A percentile compares a stretch with the other conserved stretches of the same genome.
phyloP scores from a whole-genome alignment of 2,113 vertebrate genomes.

The Atrichornis clamosus region DNA sequence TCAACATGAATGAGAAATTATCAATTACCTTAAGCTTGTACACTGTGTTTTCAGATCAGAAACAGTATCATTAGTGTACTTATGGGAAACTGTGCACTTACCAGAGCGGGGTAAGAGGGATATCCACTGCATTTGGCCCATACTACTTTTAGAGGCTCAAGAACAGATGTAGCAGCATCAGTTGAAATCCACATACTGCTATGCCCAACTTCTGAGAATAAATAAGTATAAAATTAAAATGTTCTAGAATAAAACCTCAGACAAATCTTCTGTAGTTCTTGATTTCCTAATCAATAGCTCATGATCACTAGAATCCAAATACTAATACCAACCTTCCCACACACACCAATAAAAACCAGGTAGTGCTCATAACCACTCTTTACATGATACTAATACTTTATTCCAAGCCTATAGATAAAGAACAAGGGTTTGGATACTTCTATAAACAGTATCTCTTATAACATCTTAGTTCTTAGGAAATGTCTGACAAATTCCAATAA shows the following conservation, averaged over 20 bases:
- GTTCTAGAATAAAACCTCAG: background rate
- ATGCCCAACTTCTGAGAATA: constrained; percentile 91
- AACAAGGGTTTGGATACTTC: background rate
- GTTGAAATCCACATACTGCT: constrained; percentile 96
- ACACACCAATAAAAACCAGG: background rate
- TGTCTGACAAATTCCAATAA: background rate
- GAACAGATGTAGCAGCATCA: constrained; percentile 85
- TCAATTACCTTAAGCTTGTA: rapidly evolving
- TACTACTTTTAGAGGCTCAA: constrained; percentile 97
- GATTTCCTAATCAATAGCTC: background rate
- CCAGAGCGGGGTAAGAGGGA: constrained; percentile 97
- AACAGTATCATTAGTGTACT: background rate
- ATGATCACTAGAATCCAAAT: background rate
- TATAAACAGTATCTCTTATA: background rate
- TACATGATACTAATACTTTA: background rate
- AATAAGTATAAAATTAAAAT: background rate
- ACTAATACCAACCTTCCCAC: background rate
- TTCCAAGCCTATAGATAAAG: background rate
- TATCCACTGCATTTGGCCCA: constrained; percentile 99
- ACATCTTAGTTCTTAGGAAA: background rate
- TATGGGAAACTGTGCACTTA: constrained; percentile 71
- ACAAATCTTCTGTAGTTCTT: background rate
- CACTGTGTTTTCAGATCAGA: background rate
- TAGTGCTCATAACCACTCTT: background rate
- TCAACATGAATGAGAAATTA: background rate